Evolutionary conservation across 2,888 invertebrate genomes (phyloP), one percentile per base, ranked within the genome.

Genomic region (Pachycephus smyrnensis): DNA sequence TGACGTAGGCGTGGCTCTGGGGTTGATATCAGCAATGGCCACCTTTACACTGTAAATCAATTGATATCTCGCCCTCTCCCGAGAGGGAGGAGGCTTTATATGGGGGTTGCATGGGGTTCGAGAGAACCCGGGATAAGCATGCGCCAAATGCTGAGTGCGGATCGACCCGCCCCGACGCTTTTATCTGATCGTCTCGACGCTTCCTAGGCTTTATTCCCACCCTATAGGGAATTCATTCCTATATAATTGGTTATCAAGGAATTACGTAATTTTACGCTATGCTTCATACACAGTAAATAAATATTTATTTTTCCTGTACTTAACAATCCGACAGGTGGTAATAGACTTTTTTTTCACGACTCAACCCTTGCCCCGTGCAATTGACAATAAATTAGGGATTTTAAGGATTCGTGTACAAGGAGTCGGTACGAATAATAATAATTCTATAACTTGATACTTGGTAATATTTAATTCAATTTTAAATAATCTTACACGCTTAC

Each of bases 1-100:
- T 77, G 81, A 84, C 86, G 89, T 89, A 89, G 91, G 91, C 91
- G 91, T 90, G 90, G 91, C 88, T 86, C 31, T 15, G 86, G 84
- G 80, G 83, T 87, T 88, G 88, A 89, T 91, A 91, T 91, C 91
- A 90, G 88, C 89, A 88, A 91, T 90, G 90, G 90, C 91, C 91
- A 91, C 91, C 91, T 90, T 91, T 90, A 88, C 88, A 89, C 90
- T 88, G 88, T 91, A 90, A 91, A 91, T 91, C 91, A 91, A 91
- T 91, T 90, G 91, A 90, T 90, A 91, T 90, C 89, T 83, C 86
- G 86, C 40, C 40, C 40, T 40, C 40, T 40, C 15, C 40, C 80
- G 82, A 82, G 83, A 82, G 79, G 76, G 84, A 84, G 83, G 87
- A 87, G 84, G 84, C 81, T 83, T 86, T 84, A 82, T 86, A 84